Conservation (phyloP, 2,113 vertebrate genomes). For the Eulemur macaco region DNA sequence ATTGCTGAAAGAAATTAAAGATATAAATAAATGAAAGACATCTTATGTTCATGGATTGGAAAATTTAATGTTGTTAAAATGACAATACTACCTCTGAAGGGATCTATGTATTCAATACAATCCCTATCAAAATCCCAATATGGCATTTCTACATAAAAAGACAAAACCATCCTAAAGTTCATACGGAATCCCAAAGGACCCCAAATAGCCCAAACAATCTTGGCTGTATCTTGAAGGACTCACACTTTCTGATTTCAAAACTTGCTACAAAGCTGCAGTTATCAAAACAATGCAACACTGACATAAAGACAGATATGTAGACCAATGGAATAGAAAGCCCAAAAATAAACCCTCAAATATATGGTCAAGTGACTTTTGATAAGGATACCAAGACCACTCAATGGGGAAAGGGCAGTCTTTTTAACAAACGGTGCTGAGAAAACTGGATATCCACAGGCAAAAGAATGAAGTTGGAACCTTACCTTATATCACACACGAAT, state of each 20-base stretch:
- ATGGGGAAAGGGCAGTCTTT: neutral
- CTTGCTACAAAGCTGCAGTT: neutral
- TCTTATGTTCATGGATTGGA: neutral
- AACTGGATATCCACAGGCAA: neutral
- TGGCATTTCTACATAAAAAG: neutral
- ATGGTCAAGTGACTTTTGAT: neutral
- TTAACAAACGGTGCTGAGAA: neutral
- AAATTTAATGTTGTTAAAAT: neutral
- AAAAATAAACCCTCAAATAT: neutral
- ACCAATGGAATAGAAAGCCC: neutral
- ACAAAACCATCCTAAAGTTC: neutral
- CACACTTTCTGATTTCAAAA: neutral
- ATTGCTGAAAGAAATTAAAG: neutral
- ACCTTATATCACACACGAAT: neutral
- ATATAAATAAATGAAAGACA: conserved; percentile 20
- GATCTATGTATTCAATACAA: neutral
- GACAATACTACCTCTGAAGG: neutral
- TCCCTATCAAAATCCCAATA: neutral
- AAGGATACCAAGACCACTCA: neutral
- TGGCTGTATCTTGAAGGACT: neutral
- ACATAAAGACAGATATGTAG: neutral
- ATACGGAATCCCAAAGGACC: neutral
- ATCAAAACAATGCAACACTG: neutral
- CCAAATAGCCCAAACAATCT: neutral
- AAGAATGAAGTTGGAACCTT: neutral